Conservation (phyloP, 2,888 invertebrate genomes). For the Anoncus sp. region DNA sequence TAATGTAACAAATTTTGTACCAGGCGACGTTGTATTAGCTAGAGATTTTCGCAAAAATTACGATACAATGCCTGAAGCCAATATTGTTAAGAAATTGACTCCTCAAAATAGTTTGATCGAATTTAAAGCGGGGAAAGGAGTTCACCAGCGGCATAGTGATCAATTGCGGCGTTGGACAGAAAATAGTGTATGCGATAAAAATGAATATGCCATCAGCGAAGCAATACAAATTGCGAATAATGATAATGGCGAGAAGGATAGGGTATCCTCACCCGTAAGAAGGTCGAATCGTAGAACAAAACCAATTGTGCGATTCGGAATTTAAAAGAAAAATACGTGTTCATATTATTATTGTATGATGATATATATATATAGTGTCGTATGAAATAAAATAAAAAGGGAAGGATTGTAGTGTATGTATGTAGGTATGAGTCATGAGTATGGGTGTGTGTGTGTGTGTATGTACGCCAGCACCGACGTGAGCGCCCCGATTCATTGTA, state of each 20-base stretch:
- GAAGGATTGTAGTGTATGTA: neutral
- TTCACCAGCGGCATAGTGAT: slow-evolving; percentile 21
- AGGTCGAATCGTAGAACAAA: neutral
- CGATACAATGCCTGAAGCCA: neutral
- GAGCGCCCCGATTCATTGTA: too few relatives aligned
- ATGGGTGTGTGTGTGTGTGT: too few relatives aligned
- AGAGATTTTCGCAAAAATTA: slow-evolving; percentile 17
- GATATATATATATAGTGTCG: neutral
- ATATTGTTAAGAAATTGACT: slow-evolving; percentile 19
- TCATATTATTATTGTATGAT: neutral
- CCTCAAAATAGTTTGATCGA: slow-evolving; percentile 22
- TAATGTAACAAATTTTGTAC: slow-evolving; percentile 7
- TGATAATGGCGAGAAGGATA: neutral
- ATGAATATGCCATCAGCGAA: neutral
- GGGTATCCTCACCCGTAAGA: neutral
- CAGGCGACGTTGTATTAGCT: slow-evolving; percentile 8
- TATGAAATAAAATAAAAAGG: neutral
- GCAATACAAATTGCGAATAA: neutral
- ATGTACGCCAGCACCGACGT: too few relatives aligned
- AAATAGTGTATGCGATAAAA: neutral
- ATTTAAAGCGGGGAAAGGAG: neutral
- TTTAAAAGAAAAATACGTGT: neutral
- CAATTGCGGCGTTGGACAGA: neutral
- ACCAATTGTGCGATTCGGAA: neutral
- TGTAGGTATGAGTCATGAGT: too few relatives aligned